Percentiles rank a stretch among this genome's conserved stretches.
phyloP scores from a whole-genome alignment of 1,140 invertebrate genomes.

The Helicoverpa armigera region DNA sequence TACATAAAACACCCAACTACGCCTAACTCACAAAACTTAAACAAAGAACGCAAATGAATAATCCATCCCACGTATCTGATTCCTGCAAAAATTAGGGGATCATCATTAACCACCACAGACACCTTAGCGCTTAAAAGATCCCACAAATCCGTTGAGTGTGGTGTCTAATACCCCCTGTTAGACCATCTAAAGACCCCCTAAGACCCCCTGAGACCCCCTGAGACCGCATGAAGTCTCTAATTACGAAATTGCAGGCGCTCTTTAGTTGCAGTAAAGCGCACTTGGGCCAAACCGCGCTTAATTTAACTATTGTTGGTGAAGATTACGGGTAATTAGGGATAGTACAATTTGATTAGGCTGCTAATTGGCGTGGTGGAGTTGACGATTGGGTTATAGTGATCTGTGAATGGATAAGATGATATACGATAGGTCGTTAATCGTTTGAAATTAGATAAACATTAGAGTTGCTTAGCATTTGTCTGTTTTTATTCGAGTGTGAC shows the following conservation, averaged over 20 bases:
- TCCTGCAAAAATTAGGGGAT: conserved; percentile 20
- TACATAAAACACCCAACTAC: too few species aligned
- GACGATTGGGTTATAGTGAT: too few species aligned
- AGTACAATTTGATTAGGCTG: conserved; percentile 15
- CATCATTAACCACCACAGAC: conserved; percentile 9
- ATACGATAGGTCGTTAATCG: too few species aligned
- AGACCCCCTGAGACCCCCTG: conserved; percentile 32
- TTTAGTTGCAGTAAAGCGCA: conserved; percentile 66
- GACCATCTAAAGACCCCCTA: background rate
- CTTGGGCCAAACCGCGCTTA: conserved; percentile 70
- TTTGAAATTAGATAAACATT: too few species aligned
- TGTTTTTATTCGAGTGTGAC: too few species aligned
- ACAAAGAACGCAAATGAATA: too few species aligned
- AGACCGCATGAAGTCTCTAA: conserved; percentile 57
- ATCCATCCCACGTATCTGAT: too few species aligned
- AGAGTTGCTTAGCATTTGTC: too few species aligned
- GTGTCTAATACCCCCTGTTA: conserved; percentile 34
- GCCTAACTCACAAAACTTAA: too few species aligned
- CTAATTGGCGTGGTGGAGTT: background rate
- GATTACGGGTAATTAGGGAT: conserved; percentile 21
- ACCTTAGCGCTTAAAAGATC: conserved; percentile 16
- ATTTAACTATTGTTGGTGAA: conserved; percentile 73
- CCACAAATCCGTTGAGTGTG: conserved; percentile 44
- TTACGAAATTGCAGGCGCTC: conserved; percentile 75
- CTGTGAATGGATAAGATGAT: too few species aligned